Percentiles rank a stretch among this genome's conserved stretches.
These are phyloP conservation scores for Diogma glabrata DNA, from an alignment of 2,888 invertebrate genomes.

Conservation along the genomic window DNA sequence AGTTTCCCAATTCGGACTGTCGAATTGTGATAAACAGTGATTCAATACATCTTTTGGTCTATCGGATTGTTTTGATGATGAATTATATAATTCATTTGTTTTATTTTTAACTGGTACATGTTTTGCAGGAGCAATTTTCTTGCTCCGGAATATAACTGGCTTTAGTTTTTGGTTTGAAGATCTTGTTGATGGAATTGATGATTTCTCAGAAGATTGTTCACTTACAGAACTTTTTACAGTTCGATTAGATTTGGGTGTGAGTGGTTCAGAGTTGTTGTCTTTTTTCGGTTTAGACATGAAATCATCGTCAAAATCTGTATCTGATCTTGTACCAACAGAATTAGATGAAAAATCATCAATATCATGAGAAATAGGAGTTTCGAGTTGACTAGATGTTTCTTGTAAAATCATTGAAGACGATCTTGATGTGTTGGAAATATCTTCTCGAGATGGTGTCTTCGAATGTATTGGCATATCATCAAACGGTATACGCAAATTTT, in stretches of 20 bases:
- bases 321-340: slow-evolving; percentile 6
- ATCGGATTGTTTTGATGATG: slow-evolving; percentile 40
- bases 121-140: slow-evolving; percentile 14
- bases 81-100: slow-evolving; percentile 28
- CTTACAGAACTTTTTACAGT: slow-evolving; percentile 23
- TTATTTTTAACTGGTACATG: slow-evolving; percentile 17
- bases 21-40: slow-evolving; percentile 52
- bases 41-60: slow-evolving; percentile 53
- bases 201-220: not conserved
- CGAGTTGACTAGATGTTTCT: not conserved
- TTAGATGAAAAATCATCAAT: slow-evolving; percentile 10
- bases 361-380: slow-evolving; percentile 5
- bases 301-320: slow-evolving; percentile 8
- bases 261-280: slow-evolving; percentile 16
- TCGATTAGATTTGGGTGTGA: slow-evolving; percentile 22
- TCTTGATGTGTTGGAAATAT: slow-evolving; percentile 7
- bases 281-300: not conserved
- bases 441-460: slow-evolving; percentile 4
- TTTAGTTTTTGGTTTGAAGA: slow-evolving; percentile 32
- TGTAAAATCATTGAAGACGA: slow-evolving; percentile 2
- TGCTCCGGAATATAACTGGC: slow-evolving; percentile 30
- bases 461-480: not conserved
- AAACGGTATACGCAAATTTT: slow-evolving; percentile 3
- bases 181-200: not conserved
- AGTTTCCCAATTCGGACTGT: slow-evolving; percentile 68